Evolutionary conservation across 2,113 vertebrate genomes (phyloP).

Genomic region (Laticauda colubrina): DNA sequence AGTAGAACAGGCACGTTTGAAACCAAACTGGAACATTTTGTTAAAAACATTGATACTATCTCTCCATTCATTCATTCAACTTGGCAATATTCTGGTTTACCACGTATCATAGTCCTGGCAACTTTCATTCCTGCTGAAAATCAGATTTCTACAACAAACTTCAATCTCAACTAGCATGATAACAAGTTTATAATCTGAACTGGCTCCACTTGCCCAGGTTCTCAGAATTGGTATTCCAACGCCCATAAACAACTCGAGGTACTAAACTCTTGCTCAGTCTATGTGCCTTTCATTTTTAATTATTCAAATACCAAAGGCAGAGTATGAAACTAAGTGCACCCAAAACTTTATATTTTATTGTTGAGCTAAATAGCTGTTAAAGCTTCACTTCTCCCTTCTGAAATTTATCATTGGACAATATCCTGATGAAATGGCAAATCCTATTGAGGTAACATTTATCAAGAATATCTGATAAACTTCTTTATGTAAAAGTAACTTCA

Average conservation of each 20-base stretch:
- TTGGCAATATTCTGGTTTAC: not conserved
- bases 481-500: not conserved
- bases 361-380: not conserved
- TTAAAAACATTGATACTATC: not conserved
- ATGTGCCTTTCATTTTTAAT: not conserved
- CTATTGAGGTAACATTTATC: not conserved
- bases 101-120: not conserved
- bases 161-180: not conserved
- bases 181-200: not conserved
- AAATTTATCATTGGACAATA: not conserved
- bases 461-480: not conserved
- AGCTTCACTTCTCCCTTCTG: not conserved
- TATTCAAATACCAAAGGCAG: not conserved
- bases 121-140: not conserved
- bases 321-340: too few relatives aligned
- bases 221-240: not conserved
- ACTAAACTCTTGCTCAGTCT: not conserved
- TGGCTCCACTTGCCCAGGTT: not conserved
- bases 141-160: not conserved
- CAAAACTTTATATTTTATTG: not conserved
- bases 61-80: not conserved
- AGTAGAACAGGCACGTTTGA: not conserved
- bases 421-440: not conserved
- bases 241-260: not conserved
- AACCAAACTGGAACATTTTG: not conserved